Evolutionary conservation across 2,888 invertebrate species (phyloP).

Genomic region (Volucella zonaria): DNA sequence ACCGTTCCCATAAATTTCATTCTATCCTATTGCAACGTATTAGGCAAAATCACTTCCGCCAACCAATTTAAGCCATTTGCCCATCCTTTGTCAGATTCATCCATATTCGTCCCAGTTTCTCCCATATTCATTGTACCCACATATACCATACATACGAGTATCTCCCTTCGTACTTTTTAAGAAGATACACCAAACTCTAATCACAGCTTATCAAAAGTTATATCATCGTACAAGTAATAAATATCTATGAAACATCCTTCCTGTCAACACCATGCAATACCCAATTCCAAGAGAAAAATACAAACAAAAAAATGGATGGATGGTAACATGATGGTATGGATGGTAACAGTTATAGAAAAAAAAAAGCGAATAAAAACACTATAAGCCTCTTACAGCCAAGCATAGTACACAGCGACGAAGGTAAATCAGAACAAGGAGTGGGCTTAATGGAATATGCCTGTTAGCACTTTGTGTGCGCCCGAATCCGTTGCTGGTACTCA

Average conservation of each 20-base stretch:
- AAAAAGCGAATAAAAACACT: constrained; percentile 35
- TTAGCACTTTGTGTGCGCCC: constrained; percentile 54
- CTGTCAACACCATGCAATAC: constrained; percentile 59
- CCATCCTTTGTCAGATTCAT: constrained; percentile 6
- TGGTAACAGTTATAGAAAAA: background rate
- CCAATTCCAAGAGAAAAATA: constrained; percentile 24
- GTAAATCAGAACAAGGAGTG: constrained; percentile 32
- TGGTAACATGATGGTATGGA: too few relatives aligned
- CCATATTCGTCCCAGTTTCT: too few relatives aligned
- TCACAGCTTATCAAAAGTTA: constrained; percentile 73
- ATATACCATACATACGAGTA: too few relatives aligned
- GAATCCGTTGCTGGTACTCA: constrained; percentile 27
- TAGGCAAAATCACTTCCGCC: constrained; percentile 27
- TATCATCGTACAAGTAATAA: constrained; percentile 69
- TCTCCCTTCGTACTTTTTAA: background rate
- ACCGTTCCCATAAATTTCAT: background rate
- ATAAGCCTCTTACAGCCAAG: constrained; percentile 52
- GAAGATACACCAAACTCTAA: constrained; percentile 50
- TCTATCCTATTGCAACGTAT: constrained; percentile 20
- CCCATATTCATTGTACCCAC: too few relatives aligned
- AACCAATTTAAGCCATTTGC: constrained; percentile 27
- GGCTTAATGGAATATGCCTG: constrained; percentile 63
- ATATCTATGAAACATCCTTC: constrained; percentile 51
- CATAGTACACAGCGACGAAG: constrained; percentile 10
- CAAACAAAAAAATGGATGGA: background rate